A percentile compares a stretch with the other conserved stretches of the same genome.
These are phyloP conservation scores for Shinisaurus crocodilurus DNA, from an alignment of 2,113 vertebrate species.

Conservation along the genomic window DNA sequence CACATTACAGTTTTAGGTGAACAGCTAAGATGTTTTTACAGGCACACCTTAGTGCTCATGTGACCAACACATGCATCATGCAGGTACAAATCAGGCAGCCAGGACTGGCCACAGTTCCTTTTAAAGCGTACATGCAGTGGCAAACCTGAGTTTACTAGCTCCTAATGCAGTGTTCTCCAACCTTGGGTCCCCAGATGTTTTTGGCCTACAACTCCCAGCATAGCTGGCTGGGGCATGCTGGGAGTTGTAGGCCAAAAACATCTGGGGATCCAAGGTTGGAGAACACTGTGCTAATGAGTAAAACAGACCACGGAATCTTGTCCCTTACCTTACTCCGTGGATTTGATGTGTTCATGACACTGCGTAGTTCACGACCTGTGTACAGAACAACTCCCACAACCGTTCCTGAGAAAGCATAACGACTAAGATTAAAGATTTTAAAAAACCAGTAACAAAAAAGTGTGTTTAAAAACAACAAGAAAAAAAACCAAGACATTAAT, in stretches of 20 bases:
- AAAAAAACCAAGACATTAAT: neutral
- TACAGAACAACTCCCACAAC: conserved; percentile 98
- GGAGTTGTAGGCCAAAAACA: too few species aligned
- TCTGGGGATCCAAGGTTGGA: too few species aligned
- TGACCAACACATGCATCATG: neutral
- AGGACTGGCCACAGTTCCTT: neutral
- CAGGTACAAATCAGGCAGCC: neutral
- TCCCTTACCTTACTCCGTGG: conserved; percentile 92
- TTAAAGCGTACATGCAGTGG: neutral
- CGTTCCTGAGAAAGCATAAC: conserved; percentile 80
- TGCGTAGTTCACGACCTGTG: conserved; percentile 93
- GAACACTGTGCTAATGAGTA: too few species aligned
- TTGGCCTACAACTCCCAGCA: too few species aligned
- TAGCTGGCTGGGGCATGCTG: too few species aligned
- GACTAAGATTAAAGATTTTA: conserved; percentile 13
- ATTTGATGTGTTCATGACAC: conserved; percentile 98
- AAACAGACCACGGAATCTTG: neutral
- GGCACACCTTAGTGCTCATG: neutral
- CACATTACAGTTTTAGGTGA: neutral
- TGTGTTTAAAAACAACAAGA: neutral
- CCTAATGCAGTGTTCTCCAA: too few species aligned
- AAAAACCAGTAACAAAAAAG: neutral
- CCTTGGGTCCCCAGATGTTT: too few species aligned
- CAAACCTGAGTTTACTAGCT: neutral
- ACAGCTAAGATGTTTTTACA: neutral